These are phyloP conservation scores for Styela plicata DNA, from an alignment of 23 tunicate species.

Conservation along the genomic window DNA sequence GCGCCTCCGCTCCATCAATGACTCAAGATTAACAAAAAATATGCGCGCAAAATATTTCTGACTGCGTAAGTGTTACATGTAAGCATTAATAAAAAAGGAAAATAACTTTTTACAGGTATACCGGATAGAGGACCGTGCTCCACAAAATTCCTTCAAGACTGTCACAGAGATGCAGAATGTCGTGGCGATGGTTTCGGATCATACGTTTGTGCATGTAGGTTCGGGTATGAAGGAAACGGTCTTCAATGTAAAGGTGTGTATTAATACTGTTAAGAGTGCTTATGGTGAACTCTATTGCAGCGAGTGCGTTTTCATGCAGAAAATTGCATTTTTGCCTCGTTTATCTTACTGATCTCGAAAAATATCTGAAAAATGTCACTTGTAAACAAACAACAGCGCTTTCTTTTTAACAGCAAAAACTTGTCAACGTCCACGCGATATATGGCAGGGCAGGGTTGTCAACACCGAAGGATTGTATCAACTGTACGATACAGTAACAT, in stretches of 20 bases:
- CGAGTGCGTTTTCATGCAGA: too few relatives aligned
- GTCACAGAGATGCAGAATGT: background rate
- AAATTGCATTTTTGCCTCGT: too few relatives aligned
- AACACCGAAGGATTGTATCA: background rate
- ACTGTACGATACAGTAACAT: background rate
- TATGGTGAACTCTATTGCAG: too few relatives aligned
- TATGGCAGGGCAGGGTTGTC: background rate
- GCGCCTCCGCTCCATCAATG: too few relatives aligned
- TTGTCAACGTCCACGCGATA: background rate
- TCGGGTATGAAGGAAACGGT: slow-evolving; percentile 3
- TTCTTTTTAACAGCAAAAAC: background rate
- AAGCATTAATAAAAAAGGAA: too few relatives aligned
- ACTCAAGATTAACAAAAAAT: too few relatives aligned
- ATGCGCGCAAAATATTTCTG: too few relatives aligned
- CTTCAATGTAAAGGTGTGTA: background rate
- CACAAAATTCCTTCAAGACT: background rate
- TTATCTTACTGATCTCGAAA: too few relatives aligned
- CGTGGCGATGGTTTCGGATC: background rate
- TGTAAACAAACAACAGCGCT: background rate
- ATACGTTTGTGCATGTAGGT: background rate
- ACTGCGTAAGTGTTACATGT: too few relatives aligned
- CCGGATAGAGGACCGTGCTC: background rate
- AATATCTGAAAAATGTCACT: too few relatives aligned
- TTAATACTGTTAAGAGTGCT: too few relatives aligned
- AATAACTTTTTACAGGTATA: background rate